phyloP scores from a whole-genome alignment of 2,113 vertebrate species.

The Ia io region DNA sequence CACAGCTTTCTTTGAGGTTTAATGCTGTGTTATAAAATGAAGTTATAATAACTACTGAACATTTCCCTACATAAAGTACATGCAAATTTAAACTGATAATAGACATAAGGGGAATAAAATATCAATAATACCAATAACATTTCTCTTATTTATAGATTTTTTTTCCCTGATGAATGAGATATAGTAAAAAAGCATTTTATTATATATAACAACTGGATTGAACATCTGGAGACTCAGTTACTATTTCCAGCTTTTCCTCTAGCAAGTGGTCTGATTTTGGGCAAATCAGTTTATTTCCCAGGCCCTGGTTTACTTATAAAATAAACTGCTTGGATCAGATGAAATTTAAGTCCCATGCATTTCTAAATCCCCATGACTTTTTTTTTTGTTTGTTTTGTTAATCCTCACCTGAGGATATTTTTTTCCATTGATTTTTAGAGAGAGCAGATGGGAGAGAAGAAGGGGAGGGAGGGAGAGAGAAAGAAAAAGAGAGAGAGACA shows the following conservation, averaged over 20 bases:
- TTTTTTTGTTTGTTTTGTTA: neutral
- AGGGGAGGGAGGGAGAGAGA: too few species aligned
- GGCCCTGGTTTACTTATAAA: neutral
- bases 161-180: neutral
- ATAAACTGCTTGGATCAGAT: neutral
- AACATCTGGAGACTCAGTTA: neutral
- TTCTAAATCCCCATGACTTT: slow-evolving; percentile 4
- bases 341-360: neutral
- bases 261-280: neutral
- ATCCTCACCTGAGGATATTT: neutral
- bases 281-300: neutral
- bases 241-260: neutral
- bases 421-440: neutral
- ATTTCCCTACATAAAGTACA: neutral
- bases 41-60: neutral
- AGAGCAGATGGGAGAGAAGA: too few species aligned
- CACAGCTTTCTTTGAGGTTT: neutral
- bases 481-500: neutral
- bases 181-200: neutral
- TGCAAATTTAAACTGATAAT: neutral
- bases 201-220: neutral
- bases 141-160: neutral
- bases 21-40: neutral
- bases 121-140: neutral
- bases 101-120: neutral